phyloP scores from a whole-genome alignment of 2,888 invertebrate species.

The Aleiodes leptofemur region DNA sequence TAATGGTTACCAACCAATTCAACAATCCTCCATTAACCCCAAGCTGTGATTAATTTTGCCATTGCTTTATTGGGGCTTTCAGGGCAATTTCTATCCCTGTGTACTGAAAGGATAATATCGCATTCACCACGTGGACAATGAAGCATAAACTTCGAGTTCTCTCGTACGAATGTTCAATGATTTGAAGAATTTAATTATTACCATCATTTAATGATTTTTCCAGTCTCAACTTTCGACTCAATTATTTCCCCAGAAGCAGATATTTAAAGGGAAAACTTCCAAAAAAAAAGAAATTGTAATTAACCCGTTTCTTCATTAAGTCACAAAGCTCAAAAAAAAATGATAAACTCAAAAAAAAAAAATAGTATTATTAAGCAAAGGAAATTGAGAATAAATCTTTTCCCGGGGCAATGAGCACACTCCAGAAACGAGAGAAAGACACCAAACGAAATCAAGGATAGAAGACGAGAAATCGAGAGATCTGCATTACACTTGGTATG shows the following conservation, averaged over 20 bases:
- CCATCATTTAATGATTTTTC: no score
- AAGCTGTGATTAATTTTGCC: constrained; percentile 13
- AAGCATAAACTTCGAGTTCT: background rate
- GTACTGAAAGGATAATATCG: constrained; percentile 20
- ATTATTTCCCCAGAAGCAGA: no score
- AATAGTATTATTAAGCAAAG: constrained; percentile 13
- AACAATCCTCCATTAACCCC: constrained; percentile 14
- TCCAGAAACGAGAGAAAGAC: constrained; percentile 47
- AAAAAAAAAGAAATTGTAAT: no score
- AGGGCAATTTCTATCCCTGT: constrained; percentile 5
- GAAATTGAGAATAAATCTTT: constrained; percentile 54
- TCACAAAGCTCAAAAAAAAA: no score
- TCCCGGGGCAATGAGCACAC: constrained; percentile 47
- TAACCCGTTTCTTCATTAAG: no score
- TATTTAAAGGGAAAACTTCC: no score
- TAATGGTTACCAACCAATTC: constrained; percentile 1
- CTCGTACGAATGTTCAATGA: constrained; percentile 9
- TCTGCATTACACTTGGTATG: constrained; percentile 32
- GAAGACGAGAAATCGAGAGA: background rate
- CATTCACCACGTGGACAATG: background rate
- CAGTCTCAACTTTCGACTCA: no score
- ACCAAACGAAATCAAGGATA: constrained; percentile 27
- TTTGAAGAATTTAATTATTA: background rate
- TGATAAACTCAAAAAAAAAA: background rate
- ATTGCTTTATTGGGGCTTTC: constrained; percentile 31